Evolutionary conservation across 1,140 invertebrate species (phyloP).

Genomic region (Metaphire vulgaris): DNA sequence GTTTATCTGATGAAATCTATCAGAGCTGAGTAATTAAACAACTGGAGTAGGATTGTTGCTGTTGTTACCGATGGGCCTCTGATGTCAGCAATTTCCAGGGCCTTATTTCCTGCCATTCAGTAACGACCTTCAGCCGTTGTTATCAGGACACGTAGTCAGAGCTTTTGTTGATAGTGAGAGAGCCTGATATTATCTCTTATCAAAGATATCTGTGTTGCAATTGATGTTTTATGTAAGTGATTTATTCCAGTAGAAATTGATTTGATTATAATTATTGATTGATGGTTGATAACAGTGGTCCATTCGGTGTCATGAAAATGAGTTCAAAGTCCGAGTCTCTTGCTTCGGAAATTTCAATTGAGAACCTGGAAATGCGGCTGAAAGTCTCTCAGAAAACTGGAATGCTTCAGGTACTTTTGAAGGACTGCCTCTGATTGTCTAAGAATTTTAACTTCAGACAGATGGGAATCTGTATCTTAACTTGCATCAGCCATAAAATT

Average conservation of each 20-base stretch:
- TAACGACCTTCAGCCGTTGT: too few species aligned
- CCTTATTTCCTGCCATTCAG: not conserved
- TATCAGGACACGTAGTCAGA: too few species aligned
- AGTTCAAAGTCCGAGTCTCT: not conserved
- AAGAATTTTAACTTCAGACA: not conserved
- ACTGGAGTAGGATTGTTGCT: too few species aligned
- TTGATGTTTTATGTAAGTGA: not conserved
- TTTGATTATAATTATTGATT: too few species aligned
- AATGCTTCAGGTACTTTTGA: not conserved
- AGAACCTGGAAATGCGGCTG: not conserved
- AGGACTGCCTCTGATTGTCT: not conserved
- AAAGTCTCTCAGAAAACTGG: not conserved
- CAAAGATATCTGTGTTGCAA: not conserved
- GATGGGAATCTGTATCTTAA: not conserved
- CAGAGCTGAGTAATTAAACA: too few species aligned
- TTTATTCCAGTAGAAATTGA: too few species aligned
- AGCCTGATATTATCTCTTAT: not conserved
- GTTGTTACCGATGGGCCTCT: too few species aligned
- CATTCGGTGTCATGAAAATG: not conserved
- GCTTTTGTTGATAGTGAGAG: not conserved
- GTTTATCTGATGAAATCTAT: too few species aligned
- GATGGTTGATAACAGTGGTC: not conserved
- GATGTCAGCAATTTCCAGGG: too few species aligned
- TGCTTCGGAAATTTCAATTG: not conserved
- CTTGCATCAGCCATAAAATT: too few species aligned